Percentiles rank a stretch among this genome's conserved stretches.
These are phyloP conservation scores for Gallinago stenura DNA, from an alignment of 2,797 vertebrate species.

Conservation along the genomic window DNA sequence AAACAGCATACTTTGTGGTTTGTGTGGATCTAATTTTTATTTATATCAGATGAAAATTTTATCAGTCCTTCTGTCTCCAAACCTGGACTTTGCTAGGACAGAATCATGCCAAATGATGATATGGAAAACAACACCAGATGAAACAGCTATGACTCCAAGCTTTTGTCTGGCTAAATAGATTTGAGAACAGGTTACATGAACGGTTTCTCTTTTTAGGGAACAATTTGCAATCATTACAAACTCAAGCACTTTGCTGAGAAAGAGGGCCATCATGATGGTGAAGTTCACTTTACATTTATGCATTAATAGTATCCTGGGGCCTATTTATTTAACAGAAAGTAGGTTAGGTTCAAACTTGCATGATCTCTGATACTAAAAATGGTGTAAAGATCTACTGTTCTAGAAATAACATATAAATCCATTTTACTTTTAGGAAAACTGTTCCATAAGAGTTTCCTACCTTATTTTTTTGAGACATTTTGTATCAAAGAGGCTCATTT, in stretches of 20 bases:
- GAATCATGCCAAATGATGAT: neutral
- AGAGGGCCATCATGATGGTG: neutral
- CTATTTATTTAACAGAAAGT: neutral
- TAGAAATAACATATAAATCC: neutral
- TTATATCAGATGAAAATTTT: neutral
- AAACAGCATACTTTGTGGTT: neutral
- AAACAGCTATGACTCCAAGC: neutral
- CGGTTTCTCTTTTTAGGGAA: neutral
- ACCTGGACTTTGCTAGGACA: neutral
- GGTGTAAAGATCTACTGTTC: neutral
- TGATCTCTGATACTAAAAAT: neutral
- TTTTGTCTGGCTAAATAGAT: neutral
- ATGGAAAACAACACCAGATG: neutral
- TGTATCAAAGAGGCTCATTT: neutral
- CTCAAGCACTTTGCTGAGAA: neutral
- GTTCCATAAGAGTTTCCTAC: neutral
- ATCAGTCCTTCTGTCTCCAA: neutral
- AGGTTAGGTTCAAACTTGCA: neutral
- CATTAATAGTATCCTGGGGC: neutral
- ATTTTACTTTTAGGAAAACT: neutral
- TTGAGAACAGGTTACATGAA: neutral
- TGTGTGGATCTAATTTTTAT: neutral
- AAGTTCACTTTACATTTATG: neutral
- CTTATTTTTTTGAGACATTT: neutral
- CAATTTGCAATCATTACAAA: neutral